Percentiles rank a stretch among this genome's conserved stretches.
Evolutionary conservation across 1,140 invertebrate genomes (phyloP).

Genomic region (Nebria ingens): DNA sequence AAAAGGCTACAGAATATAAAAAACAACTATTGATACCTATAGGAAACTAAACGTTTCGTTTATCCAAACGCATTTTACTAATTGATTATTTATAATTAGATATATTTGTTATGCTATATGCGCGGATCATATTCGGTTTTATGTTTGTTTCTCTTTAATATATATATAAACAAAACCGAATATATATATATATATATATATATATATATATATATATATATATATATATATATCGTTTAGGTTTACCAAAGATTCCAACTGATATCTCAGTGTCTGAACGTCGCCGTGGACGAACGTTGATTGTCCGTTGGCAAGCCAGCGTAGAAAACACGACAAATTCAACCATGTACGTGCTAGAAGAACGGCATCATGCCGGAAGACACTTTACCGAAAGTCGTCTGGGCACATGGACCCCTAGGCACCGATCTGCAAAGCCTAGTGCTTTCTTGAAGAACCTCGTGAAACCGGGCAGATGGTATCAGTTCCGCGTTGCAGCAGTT

Average conservation of each 20-base stretch:
- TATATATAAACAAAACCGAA: background rate
- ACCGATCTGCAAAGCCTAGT: conserved; percentile 33
- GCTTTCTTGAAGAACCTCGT: conserved; percentile 44
- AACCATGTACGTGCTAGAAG: conserved; percentile 42
- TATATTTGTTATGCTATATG: no score
- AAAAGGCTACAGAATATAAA: background rate
- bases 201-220: no score
- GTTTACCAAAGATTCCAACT: conserved; percentile 35
- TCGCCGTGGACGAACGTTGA: conserved; percentile 26
- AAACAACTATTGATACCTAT: no score
- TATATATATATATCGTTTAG: conserved; percentile 23
- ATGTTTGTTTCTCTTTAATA: no score
- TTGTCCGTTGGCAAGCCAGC: conserved; percentile 31
- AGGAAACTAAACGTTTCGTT: no score
- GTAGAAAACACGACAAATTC: conserved; percentile 12
- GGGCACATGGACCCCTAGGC: conserved; percentile 40
- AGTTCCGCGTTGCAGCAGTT: conserved; percentile 62
- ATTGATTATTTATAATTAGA: no score
- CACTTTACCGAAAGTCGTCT: conserved; percentile 39
- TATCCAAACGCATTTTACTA: no score
- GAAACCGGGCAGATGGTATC: conserved; percentile 63
- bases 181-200: conserved; percentile 1
- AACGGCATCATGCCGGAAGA: conserved; percentile 43
- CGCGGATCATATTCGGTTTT: no score
- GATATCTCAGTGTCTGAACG: conserved; percentile 31